A percentile compares a stretch with the other conserved stretches of the same genome.
Evolutionary conservation across 2,797 vertebrate species (phyloP).

Genomic region (Sebastes oblongus): DNA sequence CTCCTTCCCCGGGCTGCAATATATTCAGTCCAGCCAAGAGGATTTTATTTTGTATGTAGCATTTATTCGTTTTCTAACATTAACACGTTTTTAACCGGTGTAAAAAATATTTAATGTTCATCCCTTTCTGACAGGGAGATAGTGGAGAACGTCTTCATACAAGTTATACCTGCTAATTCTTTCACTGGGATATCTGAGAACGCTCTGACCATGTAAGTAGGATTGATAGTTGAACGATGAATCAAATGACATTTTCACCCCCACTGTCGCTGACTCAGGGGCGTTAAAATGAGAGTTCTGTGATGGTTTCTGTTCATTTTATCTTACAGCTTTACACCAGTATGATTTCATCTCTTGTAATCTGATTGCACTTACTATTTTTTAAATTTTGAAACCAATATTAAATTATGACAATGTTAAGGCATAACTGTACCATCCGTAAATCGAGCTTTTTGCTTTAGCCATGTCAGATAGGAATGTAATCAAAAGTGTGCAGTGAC

Average conservation of each 20-base stretch:
- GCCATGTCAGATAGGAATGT: no score
- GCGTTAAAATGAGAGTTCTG: background rate
- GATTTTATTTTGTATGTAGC: slow-evolving; percentile 88
- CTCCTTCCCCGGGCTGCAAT: slow-evolving; percentile 84
- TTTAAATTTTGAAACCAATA: background rate
- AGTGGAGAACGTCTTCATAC: slow-evolving; percentile 72
- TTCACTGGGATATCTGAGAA: slow-evolving; percentile 87
- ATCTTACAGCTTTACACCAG: background rate
- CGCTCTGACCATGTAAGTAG: slow-evolving; percentile 87
- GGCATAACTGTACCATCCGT: background rate
- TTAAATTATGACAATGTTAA: background rate
- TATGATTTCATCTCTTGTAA: background rate
- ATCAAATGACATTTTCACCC: background rate
- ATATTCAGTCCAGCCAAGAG: slow-evolving; percentile 83
- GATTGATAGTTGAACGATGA: background rate
- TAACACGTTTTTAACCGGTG: background rate
- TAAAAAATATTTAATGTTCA: background rate
- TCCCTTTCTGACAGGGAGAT: slow-evolving; percentile 54
- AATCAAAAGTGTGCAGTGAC: no score
- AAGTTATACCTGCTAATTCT: slow-evolving; percentile 84
- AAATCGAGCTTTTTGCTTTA: no score
- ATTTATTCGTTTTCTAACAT: background rate
- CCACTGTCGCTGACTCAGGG: background rate
- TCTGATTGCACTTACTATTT: background rate
- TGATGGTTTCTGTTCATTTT: background rate